Percentiles rank a stretch among this genome's conserved stretches.
phyloP scores from a whole-genome alignment of 2,888 invertebrate species.

The Dermolepida albohirtum region DNA sequence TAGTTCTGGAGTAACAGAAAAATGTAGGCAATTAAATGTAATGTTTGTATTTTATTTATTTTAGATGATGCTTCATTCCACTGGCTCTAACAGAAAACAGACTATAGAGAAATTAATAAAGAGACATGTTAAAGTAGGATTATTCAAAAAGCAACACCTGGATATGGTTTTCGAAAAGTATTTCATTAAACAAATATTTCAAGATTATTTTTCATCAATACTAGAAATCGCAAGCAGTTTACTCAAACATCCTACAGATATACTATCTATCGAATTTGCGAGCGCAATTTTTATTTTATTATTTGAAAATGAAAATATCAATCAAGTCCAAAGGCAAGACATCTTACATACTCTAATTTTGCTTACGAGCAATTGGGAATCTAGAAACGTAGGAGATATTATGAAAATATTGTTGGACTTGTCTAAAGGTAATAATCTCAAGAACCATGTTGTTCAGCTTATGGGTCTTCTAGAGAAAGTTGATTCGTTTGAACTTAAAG shows the following conservation, averaged over 20 bases:
- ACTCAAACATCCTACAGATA: slow-evolving; percentile 66
- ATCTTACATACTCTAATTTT: slow-evolving; percentile 57
- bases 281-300: slow-evolving; percentile 70
- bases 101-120: slow-evolving; percentile 73
- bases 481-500: slow-evolving; percentile 77
- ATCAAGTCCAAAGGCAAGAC: slow-evolving; percentile 55
- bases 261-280: slow-evolving; percentile 70
- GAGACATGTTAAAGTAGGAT: slow-evolving; percentile 72
- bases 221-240: slow-evolving; percentile 71
- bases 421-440: slow-evolving; percentile 63
- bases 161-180: slow-evolving; percentile 70
- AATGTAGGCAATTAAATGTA: no score
- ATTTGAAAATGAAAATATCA: slow-evolving; percentile 59
- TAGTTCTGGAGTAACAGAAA: no score
- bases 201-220: slow-evolving; percentile 69
- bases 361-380: slow-evolving; percentile 55
- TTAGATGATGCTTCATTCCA: slow-evolving; percentile 69
- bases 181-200: slow-evolving; percentile 64
- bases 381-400: slow-evolving; percentile 53
- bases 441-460: slow-evolving; percentile 72
- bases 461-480: slow-evolving; percentile 80
- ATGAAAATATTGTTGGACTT: slow-evolving; percentile 55
- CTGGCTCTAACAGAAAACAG: slow-evolving; percentile 69
- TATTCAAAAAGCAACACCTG: slow-evolving; percentile 71
- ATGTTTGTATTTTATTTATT: not conserved